Conservation (phyloP, 2,113 vertebrate genomes). For the Tachysurus fulvidraco region DNA sequence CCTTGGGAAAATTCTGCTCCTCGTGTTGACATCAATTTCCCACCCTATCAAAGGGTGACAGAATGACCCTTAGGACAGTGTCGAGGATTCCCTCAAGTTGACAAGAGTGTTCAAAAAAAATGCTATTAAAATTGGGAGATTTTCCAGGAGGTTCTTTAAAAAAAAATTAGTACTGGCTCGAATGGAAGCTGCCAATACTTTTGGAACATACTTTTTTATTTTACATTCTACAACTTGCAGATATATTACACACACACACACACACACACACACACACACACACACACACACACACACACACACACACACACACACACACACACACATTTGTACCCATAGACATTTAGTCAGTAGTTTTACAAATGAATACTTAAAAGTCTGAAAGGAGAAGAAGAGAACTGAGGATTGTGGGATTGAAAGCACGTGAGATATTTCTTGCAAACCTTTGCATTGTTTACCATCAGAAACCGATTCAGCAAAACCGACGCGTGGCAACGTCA, state of each 20-base stretch:
- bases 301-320: too few species aligned
- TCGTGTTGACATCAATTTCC: background rate
- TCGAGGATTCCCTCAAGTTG: background rate
- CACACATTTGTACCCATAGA: background rate
- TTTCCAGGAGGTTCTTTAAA: background rate
- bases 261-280: too few species aligned
- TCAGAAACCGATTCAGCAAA: slow-evolving; percentile 65
- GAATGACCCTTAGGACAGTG: background rate
- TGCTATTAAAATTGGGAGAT: too few species aligned
- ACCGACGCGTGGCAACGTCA: slow-evolving; percentile 63
- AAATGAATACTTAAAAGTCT: background rate
- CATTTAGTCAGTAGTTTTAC: background rate
- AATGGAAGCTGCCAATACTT: background rate
- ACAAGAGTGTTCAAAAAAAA: background rate
- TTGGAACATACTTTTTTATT: background rate
- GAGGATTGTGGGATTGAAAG: slow-evolving; percentile 18
- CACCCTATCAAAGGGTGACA: background rate
- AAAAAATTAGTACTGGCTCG: background rate
- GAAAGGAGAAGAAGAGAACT: background rate
- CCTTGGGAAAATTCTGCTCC: background rate
- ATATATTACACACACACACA: background rate
- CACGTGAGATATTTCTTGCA: slow-evolving; percentile 47
- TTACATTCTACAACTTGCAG: background rate
- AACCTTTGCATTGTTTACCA: slow-evolving; percentile 63
- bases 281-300: too few species aligned